Percentiles rank a stretch among this genome's conserved stretches.
Evolutionary conservation across 2,888 invertebrate genomes (phyloP).

Genomic region (Trachelus stipa): DNA sequence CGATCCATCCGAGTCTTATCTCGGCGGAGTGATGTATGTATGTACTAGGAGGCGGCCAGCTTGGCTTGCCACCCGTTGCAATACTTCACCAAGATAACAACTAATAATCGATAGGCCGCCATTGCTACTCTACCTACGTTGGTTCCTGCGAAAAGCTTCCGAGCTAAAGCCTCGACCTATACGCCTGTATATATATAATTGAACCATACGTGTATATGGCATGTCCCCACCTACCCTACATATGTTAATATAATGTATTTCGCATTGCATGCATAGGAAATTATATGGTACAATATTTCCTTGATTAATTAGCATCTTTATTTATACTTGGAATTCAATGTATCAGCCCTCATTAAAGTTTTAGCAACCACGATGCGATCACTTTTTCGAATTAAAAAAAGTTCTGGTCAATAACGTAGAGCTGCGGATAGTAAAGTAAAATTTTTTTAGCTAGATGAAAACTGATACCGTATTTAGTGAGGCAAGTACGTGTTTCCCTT

Average conservation of each 20-base stretch:
- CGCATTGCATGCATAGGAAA: background rate
- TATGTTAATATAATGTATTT: background rate
- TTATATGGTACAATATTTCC: background rate
- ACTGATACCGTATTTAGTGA: too few species aligned
- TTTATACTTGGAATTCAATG: background rate
- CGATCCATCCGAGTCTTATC: slow-evolving; percentile 64
- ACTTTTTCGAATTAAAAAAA: too few species aligned
- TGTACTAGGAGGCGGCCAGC: slow-evolving; percentile 10
- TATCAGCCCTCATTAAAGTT: background rate
- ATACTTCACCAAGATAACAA: slow-evolving; percentile 61
- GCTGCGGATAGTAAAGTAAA: too few species aligned
- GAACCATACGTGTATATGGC: background rate
- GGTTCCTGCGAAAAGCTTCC: slow-evolving; percentile 36
- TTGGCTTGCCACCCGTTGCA: slow-evolving; percentile 39
- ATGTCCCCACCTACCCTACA: background rate
- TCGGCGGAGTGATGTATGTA: slow-evolving; percentile 61
- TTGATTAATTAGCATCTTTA: background rate
- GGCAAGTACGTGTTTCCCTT: too few species aligned
- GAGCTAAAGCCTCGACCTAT: background rate
- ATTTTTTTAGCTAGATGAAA: too few species aligned
- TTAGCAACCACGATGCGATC: too few species aligned
- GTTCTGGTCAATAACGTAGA: too few species aligned
- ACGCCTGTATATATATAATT: background rate
- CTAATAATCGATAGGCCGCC: slow-evolving; percentile 58
- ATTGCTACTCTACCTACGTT: slow-evolving; percentile 40